These are phyloP conservation scores for Nymphalis io DNA, from an alignment of 1,140 invertebrate genomes.

Conservation along the genomic window DNA sequence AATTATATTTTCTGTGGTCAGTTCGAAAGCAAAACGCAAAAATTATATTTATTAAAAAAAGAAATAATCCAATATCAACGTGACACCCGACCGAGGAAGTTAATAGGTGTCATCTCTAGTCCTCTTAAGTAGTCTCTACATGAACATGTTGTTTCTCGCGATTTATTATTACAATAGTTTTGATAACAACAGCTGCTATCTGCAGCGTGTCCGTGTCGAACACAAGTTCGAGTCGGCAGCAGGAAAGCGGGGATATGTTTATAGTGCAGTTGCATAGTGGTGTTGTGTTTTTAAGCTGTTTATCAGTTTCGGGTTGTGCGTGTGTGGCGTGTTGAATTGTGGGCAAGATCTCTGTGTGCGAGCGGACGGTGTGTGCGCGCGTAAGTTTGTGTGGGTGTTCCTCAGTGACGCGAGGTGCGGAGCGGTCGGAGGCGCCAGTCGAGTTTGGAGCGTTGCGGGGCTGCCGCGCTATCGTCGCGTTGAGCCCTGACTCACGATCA, in stretches of 20 bases:
- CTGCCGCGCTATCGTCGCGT: constrained; percentile 61
- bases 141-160: constrained; percentile 12
- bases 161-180: constrained; percentile 38
- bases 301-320: constrained; percentile 61
- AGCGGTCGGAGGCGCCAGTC: constrained; percentile 66
- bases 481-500: constrained; percentile 64
- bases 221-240: constrained; percentile 32
- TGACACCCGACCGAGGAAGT: background rate
- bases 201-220: constrained; percentile 21
- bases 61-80: background rate
- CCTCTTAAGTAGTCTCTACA: constrained; percentile 4
- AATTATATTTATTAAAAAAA: too few relatives aligned
- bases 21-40: background rate
- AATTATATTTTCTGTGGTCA: too few relatives aligned
- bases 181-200: constrained; percentile 43
- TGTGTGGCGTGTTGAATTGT: constrained; percentile 48
- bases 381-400: constrained; percentile 61
- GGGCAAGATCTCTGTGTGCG: constrained; percentile 40
- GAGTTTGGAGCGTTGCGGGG: constrained; percentile 64
- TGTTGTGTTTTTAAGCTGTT: constrained; percentile 73
- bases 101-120: background rate
- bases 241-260: constrained; percentile 58
- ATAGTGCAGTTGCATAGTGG: constrained; percentile 64
- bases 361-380: constrained; percentile 42
- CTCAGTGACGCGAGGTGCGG: constrained; percentile 60